Evolutionary conservation across 2,113 vertebrate species (phyloP), one percentile per base, ranked within the genome.

Genomic region (Pelusios castaneus): DNA sequence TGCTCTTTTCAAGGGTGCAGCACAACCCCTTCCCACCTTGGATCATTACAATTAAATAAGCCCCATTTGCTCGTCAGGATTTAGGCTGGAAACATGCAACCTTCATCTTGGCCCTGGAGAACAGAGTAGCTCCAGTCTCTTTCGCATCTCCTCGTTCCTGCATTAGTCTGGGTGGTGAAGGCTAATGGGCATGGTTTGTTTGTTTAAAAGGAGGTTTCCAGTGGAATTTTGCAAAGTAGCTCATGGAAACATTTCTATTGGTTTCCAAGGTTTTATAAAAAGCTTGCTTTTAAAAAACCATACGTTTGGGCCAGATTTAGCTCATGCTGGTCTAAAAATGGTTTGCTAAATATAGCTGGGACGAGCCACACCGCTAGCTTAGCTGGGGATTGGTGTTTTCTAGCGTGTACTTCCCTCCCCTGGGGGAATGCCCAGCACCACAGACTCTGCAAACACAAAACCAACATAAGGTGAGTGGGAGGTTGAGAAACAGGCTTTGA

Each of bases 261-360:
- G 58, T 13, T 34, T 91, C 34, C 47, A 58, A 88, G 67, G 70
- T n/a, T 90, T 91, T 19, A 76, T 79, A 88, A 91, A 88, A 80
- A 92, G 94, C 67, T 91, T 5, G 2, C 84, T 91, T 70, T 91
- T 81, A 85, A 14, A 3, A 45, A 45, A 45, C 25, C 91, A 90
- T 94, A 77, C 47, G 2, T 49, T 78, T 0, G 45, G 87, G 87
- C 93, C 41, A 91, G 82, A 96, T 95, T 97, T 95, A 96, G 95
- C 86, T 58, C 10, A 1, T 0, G 10, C 81, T 54, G 90, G 51
- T 92, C 94, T 96, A 96, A 95, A 97, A 95, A 95, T 73, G 76
- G 78, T 78, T 90, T 3, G 8, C 89, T 93, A 97, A 97, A 97
- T 70, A 96, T 95, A 95, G 84, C 85, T n/a, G 3, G 84, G 91